Evolutionary conservation across 2,797 vertebrate species (phyloP).

Genomic region (Triplophysa bombifrons): DNA sequence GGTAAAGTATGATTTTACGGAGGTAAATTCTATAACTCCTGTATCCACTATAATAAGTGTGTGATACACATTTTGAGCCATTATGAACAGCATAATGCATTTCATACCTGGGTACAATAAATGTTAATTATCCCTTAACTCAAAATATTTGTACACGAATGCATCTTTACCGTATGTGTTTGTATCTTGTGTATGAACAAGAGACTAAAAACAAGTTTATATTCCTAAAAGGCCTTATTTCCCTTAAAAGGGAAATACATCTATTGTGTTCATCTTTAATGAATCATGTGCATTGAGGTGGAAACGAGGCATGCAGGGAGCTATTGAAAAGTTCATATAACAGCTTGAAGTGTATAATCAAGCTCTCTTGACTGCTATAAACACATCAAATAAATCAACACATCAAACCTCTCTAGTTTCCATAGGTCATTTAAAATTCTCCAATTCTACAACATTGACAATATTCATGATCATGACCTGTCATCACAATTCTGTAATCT

Average conservation of each 20-base stretch:
- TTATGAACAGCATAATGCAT: not conserved
- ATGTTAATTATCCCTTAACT: no score
- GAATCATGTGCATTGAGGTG: not conserved
- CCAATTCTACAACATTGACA: not conserved
- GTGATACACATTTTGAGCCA: not conserved
- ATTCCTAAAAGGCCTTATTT: not conserved
- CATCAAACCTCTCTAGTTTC: not conserved
- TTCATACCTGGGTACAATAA: no score
- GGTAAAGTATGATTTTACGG: no score
- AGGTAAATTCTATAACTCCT: not conserved
- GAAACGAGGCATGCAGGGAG: not conserved
- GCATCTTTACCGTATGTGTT: not conserved
- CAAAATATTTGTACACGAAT: not conserved
- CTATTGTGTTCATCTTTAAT: not conserved
- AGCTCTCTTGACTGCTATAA: not conserved
- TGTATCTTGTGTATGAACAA: not conserved
- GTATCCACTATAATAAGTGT: not conserved
- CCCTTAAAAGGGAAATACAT: not conserved
- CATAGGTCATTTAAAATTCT: not conserved
- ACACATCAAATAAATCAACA: conserved; percentile 2
- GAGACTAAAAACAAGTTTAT: not conserved
- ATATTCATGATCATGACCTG: not conserved
- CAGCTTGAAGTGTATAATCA: not conserved
- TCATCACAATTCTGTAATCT: not conserved
- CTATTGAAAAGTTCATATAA: not conserved